Conservation (phyloP, 1,140 invertebrate genomes). For the Nasonia vitripennis region DNA sequence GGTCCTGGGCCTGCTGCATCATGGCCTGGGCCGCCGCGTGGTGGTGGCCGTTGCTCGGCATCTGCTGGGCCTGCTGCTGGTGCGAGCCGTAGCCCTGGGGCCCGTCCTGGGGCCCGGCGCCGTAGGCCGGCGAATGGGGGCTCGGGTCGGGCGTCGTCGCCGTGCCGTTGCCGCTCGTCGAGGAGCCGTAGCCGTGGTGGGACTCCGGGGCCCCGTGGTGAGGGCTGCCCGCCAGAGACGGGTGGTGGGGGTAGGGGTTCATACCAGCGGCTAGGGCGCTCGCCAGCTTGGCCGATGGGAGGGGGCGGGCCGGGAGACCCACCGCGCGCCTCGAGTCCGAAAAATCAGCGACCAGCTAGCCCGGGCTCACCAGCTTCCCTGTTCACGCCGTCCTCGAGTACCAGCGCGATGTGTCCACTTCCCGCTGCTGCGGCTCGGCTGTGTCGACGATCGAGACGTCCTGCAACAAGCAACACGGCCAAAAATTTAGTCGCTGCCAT, state of each 20-base stretch:
- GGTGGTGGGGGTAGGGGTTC: slow-evolving; percentile 75
- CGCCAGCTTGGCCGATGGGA: slow-evolving; percentile 73
- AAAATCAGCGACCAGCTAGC: slow-evolving; percentile 54
- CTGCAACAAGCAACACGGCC: not conserved
- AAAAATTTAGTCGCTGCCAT: no score
- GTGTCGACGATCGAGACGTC: not conserved
- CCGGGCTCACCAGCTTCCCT: slow-evolving; percentile 12
- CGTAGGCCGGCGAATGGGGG: slow-evolving; percentile 67
- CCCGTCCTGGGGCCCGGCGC: slow-evolving; percentile 60
- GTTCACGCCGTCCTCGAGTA: slow-evolving; percentile 50
- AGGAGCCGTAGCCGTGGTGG: slow-evolving; percentile 63
- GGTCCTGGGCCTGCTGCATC: slow-evolving; percentile 57
- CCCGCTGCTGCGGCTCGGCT: not conserved
- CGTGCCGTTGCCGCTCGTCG: slow-evolving; percentile 62
- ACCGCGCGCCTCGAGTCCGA: slow-evolving; percentile 62
- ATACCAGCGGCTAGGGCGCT: slow-evolving; percentile 75
- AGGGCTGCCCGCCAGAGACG: slow-evolving; percentile 73
- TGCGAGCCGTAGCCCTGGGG: slow-evolving; percentile 62
- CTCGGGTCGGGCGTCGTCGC: slow-evolving; percentile 72
- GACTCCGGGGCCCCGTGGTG: slow-evolving; percentile 67
- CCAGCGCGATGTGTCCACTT: slow-evolving; percentile 30
- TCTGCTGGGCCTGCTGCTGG: slow-evolving; percentile 66
- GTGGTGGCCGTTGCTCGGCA: slow-evolving; percentile 69
- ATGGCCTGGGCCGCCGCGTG: slow-evolving; percentile 63
- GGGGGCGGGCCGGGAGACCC: slow-evolving; percentile 71